Conservation (phyloP, 2,888 invertebrate species). For the Leptinotarsa haldemani region DNA sequence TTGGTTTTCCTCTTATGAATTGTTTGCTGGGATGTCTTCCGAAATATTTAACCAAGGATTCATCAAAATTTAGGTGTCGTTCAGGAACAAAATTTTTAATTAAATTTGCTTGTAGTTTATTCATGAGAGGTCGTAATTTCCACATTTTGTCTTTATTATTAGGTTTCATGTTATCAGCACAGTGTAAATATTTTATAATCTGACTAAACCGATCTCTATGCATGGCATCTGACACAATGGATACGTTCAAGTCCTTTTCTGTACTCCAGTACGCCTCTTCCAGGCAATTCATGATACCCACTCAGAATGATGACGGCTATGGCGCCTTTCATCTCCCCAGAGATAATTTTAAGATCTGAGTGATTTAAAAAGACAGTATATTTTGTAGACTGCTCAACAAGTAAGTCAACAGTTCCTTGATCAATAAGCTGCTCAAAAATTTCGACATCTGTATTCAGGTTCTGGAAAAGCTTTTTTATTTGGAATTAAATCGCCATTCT, state of each 20-base stretch:
- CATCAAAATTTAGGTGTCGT: constrained; percentile 13
- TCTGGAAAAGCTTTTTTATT: constrained; percentile 5
- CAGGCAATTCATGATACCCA: too few species aligned
- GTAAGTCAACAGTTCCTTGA: too few species aligned
- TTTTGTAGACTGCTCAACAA: too few species aligned
- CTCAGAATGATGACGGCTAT: too few species aligned
- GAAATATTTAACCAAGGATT: constrained; percentile 19
- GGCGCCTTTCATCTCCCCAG: too few species aligned
- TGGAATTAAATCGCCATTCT: background rate
- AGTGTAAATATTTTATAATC: background rate
- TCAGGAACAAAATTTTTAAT: constrained; percentile 1
- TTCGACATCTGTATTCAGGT: constrained; percentile 10
- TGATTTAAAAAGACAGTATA: too few species aligned
- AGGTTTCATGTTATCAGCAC: constrained; percentile 23
- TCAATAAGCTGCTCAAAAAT: too few species aligned
- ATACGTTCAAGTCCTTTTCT: constrained; percentile 24
- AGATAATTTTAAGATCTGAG: too few species aligned
- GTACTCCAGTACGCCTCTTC: constrained; percentile 25
- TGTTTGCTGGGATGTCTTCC: constrained; percentile 11
- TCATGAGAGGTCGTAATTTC: constrained; percentile 12
- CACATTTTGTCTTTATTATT: constrained; percentile 25
- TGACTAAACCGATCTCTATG: background rate
- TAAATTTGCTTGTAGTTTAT: constrained; percentile 6
- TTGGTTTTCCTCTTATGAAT: constrained; percentile 18
- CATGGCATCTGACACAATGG: constrained; percentile 23